Conservation (phyloP, 2,113 vertebrate genomes). For the Gymnocephalus cernua region DNA sequence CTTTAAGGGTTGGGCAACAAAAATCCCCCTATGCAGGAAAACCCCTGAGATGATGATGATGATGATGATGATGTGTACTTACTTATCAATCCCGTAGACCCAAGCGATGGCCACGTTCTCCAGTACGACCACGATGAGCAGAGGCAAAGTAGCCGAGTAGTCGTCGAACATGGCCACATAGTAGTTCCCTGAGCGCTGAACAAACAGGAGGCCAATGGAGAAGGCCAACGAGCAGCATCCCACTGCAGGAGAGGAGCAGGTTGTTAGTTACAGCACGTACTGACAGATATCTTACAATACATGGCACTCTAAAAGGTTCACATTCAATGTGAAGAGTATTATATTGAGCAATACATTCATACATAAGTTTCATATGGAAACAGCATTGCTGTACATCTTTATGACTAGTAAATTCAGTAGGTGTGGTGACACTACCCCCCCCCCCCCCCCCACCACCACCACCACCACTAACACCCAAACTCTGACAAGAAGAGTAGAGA, state of each 20-base stretch:
- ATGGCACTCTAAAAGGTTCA: no score
- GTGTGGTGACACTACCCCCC: neutral
- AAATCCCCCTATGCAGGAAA: no score
- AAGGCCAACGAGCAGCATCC: slow-evolving; percentile 93
- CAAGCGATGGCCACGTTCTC: slow-evolving; percentile 94
- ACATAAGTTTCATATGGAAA: neutral
- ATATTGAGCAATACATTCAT: no score
- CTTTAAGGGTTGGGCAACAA: no score
- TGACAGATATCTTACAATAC: neutral
- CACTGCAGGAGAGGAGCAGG: slow-evolving; percentile 82
- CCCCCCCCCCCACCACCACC: no score
- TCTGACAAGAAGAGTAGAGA: neutral
- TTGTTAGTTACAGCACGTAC: neutral
- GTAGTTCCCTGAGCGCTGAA: slow-evolving; percentile 98
- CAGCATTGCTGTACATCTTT: neutral
- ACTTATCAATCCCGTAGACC: slow-evolving; percentile 97
- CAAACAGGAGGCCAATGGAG: slow-evolving; percentile 93
- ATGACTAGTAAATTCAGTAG: no score
- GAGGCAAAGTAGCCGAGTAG: slow-evolving; percentile 95
- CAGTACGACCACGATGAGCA: slow-evolving; percentile 94
- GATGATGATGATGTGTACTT: slow-evolving; percentile 61
- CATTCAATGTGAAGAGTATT: no score
- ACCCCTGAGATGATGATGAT: no score
- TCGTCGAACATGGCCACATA: slow-evolving; percentile 99
- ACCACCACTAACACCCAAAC: neutral